Conservation (phyloP, 2,113 vertebrate species). For the Arizona elegans region DNA sequence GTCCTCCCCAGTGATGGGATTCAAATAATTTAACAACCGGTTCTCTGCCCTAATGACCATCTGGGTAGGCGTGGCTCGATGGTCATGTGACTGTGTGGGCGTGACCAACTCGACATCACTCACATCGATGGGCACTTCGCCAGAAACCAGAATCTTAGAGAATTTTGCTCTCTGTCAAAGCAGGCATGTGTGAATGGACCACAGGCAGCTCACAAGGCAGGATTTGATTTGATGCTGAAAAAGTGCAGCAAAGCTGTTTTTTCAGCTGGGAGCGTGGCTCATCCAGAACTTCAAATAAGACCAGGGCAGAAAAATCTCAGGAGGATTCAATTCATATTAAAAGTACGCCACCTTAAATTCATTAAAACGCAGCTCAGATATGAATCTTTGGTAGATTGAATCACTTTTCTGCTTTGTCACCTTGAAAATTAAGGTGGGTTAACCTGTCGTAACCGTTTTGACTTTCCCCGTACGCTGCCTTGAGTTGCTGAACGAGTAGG, state of each 20-base stretch:
- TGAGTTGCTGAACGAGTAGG: background rate
- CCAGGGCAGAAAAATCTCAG: background rate
- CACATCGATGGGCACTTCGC: too few relatives aligned
- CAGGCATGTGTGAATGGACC: background rate
- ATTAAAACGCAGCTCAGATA: background rate
- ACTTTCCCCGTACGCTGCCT: background rate
- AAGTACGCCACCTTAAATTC: background rate
- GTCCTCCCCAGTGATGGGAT: too few relatives aligned
- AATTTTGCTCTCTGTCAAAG: background rate
- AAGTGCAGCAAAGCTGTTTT: background rate
- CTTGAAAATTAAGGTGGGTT: background rate
- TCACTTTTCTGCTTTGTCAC: background rate
- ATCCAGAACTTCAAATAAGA: background rate
- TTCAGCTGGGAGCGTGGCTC: background rate
- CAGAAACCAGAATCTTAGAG: background rate
- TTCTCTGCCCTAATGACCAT: too few relatives aligned
- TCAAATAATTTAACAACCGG: too few relatives aligned
- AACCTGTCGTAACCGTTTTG: background rate
- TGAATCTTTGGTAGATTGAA: background rate
- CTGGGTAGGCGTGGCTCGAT: too few relatives aligned
- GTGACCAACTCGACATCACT: too few relatives aligned
- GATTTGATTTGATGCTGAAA: background rate
- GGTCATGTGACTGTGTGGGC: too few relatives aligned
- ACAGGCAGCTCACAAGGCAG: background rate
- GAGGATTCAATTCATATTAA: background rate